Conservation (phyloP, 2,797 vertebrate genomes). For the Protonibea diacanthus region DNA sequence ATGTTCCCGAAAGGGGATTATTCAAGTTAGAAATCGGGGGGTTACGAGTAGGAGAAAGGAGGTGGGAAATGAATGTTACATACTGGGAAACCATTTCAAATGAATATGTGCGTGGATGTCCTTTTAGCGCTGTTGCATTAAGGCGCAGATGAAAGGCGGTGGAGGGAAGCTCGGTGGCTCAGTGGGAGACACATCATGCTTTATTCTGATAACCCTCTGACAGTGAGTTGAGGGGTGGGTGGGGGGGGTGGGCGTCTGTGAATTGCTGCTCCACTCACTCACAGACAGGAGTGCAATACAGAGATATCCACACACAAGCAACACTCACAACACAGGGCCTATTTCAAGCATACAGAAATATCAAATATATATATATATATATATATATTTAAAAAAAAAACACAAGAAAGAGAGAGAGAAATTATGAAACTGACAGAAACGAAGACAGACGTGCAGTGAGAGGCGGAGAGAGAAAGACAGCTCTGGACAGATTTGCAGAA, state of each 20-base stretch:
- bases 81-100: constrained; percentile 30
- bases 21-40: neutral
- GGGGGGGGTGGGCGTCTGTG: constrained; percentile 24
- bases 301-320: constrained; percentile 37
- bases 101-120: constrained; percentile 28
- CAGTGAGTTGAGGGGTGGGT: constrained; percentile 41
- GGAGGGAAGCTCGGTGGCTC: constrained; percentile 49
- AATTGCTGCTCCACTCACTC: constrained; percentile 41
- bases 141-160: constrained; percentile 65
- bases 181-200: constrained; percentile 68
- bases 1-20: no score
- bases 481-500: constrained; percentile 34
- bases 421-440: constrained; percentile 40
- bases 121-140: constrained; percentile 37
- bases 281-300: constrained; percentile 28
- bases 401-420: neutral
- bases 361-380: no score
- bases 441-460: constrained; percentile 32
- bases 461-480: constrained; percentile 29
- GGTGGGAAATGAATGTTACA: constrained; percentile 16
- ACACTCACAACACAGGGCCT: constrained; percentile 1
- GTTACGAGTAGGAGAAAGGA: neutral
- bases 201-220: constrained; percentile 69
- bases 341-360: constrained; percentile 14
- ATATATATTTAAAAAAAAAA: neutral